Evolutionary conservation across 92 coral and sea anemone genomes (phyloP), one percentile per base, ranked within the genome.

Genomic region (Pocillopora grandis): DNA sequence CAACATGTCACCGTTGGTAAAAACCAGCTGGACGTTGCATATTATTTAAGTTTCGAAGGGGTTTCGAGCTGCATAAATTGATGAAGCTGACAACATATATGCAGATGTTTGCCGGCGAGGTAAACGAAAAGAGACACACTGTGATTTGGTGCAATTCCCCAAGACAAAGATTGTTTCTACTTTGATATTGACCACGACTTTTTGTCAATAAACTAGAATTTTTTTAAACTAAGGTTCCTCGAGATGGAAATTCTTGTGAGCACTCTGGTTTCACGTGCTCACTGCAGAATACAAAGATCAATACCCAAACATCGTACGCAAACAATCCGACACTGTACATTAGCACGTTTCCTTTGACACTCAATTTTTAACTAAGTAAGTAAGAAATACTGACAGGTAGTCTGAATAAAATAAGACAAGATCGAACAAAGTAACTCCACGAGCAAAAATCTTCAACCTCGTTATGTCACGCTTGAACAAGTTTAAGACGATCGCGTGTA

Each of bases 231-330:
- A 19, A 33, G 19, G 19, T 68, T 16, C 49, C 1, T 55, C 10
- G 19, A 15, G 33, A 0, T 69, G 49, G 55, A 36, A 70, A 59
- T 3, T 16, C 21, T 35, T n/a, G n/a, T 35, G 17, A 19, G 19
- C 85, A 81, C 70, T 65, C 74, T 77, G 19, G 59, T 62, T 81
- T 81, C 85, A 81, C 85, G 77, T 81, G 85, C 42, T 58, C 12
- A 69, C n/a, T 69, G 21, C 55, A 80, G 70, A 48, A 70, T 80
- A 80, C 85, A 81, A 81, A 81, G 85, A 81, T 81, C 85, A 81
- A 36, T 70, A n/a, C 20, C 12, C 55, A 70, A 70, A 70, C 55
- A 68, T 35, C 18, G 2, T n/a, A 70, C 10, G 9, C 75, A 33
- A 37, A 74, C n/a, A 71, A 71, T 71, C 58, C 58, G 49, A 12